Evolutionary conservation across 2,113 vertebrate genomes (phyloP).

Genomic region (Carassius auratus): DNA sequence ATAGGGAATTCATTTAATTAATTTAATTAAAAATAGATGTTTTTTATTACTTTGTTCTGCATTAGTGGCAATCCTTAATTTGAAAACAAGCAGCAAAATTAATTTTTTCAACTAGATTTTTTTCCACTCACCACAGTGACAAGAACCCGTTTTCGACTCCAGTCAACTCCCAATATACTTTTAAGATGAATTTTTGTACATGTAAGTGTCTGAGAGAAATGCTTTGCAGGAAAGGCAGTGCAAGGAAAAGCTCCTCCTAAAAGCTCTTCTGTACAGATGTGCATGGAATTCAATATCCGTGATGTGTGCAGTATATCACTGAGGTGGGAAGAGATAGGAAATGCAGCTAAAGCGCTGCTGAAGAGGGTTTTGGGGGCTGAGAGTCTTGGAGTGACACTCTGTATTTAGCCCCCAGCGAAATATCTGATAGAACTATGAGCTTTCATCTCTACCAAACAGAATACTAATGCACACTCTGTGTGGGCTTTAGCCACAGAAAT

Average conservation of each 20-base stretch:
- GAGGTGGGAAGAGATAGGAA: conserved; percentile 23
- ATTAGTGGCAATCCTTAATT: neutral
- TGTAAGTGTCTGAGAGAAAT: neutral
- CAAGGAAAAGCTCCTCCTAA: neutral
- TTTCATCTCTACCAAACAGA: conserved; percentile 31
- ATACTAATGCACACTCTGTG: conserved; percentile 15
- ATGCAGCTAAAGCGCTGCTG: neutral
- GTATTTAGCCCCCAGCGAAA: conserved; percentile 32
- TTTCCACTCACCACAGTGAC: no score
- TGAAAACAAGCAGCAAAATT: neutral
- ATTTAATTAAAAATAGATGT: neutral
- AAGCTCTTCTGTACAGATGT: conserved; percentile 36
- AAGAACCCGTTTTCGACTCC: neutral
- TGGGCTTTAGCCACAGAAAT: conserved; percentile 23
- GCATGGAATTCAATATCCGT: conserved; percentile 25
- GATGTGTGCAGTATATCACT: conserved; percentile 23
- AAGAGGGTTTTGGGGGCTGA: conserved; percentile 25
- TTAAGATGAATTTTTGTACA: conserved; percentile 2
- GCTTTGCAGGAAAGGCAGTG: neutral
- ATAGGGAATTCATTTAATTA: neutral
- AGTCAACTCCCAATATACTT: conserved; percentile 4
- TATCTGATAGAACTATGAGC: conserved; percentile 15
- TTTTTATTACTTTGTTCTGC: neutral
- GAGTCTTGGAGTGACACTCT: neutral
- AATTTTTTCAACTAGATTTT: neutral